Evolutionary conservation across 2,888 invertebrate species (phyloP).

Genomic region (Drosophila tanythrix): DNA sequence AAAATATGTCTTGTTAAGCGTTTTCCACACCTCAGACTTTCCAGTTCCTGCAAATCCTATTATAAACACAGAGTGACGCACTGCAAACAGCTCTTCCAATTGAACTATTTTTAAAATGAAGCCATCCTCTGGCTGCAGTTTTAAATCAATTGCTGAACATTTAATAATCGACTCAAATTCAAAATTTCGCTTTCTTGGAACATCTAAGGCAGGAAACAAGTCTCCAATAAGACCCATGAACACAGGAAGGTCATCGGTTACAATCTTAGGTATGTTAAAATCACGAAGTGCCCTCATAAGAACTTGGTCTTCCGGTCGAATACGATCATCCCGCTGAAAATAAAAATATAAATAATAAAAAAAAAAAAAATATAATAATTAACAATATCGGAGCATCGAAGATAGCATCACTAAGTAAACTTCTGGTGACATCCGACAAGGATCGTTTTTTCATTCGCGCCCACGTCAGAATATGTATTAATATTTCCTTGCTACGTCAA

Average conservation of each 20-base stretch:
- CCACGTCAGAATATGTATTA: no score
- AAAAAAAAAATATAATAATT: no score
- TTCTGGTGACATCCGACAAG: no score
- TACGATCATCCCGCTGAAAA: constrained; percentile 88
- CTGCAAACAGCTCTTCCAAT: constrained; percentile 95
- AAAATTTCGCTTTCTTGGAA: constrained; percentile 93
- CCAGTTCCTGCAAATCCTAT: constrained; percentile 95
- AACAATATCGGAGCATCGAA: no score
- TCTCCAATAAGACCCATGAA: constrained; percentile 98
- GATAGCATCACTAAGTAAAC: no score
- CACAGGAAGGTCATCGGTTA: constrained; percentile 95
- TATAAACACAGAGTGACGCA: constrained; percentile 96
- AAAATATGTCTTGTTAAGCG: constrained; percentile 92
- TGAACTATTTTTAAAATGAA: constrained; percentile 95
- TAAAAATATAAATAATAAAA: no score
- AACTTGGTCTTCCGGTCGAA: constrained; percentile 95
- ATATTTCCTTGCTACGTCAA: no score
- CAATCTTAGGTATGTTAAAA: constrained; percentile 97
- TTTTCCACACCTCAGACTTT: constrained; percentile 97
- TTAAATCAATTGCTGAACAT: constrained; percentile 91
- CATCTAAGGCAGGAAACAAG: constrained; percentile 95
- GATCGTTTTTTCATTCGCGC: no score
- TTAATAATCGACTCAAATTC: constrained; percentile 93
- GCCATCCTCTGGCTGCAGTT: constrained; percentile 95
- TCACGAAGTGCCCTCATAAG: constrained; percentile 96